Evolutionary conservation across 1,140 invertebrate genomes (phyloP).

Genomic region (Proales similis): DNA sequence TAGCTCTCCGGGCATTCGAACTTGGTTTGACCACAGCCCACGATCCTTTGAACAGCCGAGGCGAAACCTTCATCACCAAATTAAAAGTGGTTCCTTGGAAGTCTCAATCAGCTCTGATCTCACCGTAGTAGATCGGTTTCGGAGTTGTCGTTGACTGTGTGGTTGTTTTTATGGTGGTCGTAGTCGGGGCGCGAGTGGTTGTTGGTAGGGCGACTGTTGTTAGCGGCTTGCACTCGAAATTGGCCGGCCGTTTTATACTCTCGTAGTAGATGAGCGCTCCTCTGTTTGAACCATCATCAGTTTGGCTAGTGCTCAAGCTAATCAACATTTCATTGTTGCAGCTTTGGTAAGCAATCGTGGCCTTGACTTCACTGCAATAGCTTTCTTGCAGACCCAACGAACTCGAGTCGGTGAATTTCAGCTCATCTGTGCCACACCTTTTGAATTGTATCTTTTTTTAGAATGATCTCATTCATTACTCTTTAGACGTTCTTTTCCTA

Average conservation of each 20-base stretch:
- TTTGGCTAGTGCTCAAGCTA: neutral
- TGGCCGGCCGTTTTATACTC: slow-evolving; percentile 8
- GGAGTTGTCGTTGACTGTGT: neutral
- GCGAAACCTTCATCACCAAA: slow-evolving; percentile 24
- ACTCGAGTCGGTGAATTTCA: slow-evolving; percentile 5
- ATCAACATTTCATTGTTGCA: slow-evolving; percentile 10
- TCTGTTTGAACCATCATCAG: slow-evolving; percentile 7
- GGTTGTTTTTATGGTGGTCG: neutral
- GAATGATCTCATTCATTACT: neutral
- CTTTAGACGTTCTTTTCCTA: neutral
- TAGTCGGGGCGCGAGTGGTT: neutral
- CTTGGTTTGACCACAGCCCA: neutral
- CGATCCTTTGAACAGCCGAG: neutral
- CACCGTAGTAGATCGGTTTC: neutral
- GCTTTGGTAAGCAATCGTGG: slow-evolving; percentile 1
- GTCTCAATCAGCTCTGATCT: neutral
- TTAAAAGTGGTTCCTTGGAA: neutral
- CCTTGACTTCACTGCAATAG: slow-evolving; percentile 23
- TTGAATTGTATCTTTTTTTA: neutral
- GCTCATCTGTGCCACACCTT: slow-evolving; percentile 12
- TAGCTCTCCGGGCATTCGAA: slow-evolving; percentile 13
- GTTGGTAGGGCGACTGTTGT: neutral
- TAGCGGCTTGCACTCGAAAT: slow-evolving; percentile 19
- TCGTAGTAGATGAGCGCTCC: slow-evolving; percentile 31
- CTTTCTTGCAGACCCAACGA: neutral